Conservation (phyloP, 2,113 vertebrate species). For the Daboia siamensis region DNA sequence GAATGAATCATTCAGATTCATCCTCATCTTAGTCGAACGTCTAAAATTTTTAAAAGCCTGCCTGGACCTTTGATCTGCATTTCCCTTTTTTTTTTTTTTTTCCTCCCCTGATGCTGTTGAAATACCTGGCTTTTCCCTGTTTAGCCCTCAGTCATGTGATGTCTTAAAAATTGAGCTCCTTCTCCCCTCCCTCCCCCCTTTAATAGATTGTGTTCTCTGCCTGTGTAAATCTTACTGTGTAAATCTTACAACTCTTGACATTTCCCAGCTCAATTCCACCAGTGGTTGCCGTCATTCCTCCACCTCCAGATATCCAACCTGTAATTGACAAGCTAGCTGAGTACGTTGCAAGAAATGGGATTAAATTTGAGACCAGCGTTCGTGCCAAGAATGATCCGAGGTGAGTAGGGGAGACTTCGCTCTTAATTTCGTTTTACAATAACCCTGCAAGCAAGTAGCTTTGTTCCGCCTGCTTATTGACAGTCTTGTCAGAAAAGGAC, state of each 20-base stretch:
- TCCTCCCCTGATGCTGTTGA: too few species aligned
- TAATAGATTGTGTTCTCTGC: background rate
- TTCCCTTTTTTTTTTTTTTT: background rate
- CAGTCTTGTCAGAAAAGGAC: background rate
- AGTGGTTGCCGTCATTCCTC: conserved; percentile 89
- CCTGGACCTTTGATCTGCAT: background rate
- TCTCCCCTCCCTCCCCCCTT: background rate
- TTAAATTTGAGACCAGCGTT: conserved; percentile 95
- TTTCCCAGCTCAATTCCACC: conserved; percentile 73
- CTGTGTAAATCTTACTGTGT: conserved; percentile 9
- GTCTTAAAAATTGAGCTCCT: background rate
- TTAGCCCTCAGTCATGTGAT: background rate
- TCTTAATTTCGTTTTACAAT: background rate
- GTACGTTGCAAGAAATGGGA: conserved; percentile 92
- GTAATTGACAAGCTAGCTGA: conserved; percentile 98
- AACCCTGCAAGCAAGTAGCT: background rate
- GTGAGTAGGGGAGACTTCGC: conserved; percentile 62
- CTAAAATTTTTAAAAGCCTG: background rate
- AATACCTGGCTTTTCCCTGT: background rate
- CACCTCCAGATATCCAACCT: conserved; percentile 93
- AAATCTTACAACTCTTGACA: background rate
- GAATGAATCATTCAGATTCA: background rate
- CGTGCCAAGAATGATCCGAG: conserved; percentile 94
- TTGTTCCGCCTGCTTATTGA: background rate
- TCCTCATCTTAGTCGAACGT: too few species aligned